Base-by-base conservation (phyloP, 1,140 invertebrate genomes). In the Glossosoma conforme region DNA sequence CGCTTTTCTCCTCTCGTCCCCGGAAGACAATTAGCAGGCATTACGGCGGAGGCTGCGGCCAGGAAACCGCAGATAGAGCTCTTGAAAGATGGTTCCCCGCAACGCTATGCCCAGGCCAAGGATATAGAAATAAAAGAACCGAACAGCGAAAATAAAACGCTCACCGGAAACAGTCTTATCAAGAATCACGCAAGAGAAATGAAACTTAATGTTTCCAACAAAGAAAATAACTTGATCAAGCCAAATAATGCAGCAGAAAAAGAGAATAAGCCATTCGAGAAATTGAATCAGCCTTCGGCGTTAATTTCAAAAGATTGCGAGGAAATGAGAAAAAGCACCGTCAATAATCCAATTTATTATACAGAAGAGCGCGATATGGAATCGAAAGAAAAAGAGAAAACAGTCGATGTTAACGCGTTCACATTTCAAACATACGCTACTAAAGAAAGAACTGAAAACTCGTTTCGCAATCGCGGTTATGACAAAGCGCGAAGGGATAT, bases 21-120 rank as follows among this genome's bases (percentile, higher is more conserved):
- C 36, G 54, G 35, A 43, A 56, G 49, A 56, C 54, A 56, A 56
- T 56, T 56, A 56, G 44, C 40, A 48, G 54, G 52, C 45, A 51
- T 56, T 56, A 56, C 38, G 19, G 32, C 17, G 3, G 42, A 44
- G 40, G 41, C 49, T 32, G 49, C 45, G 42, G 44, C 54, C 50
- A 51, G 43, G 35, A 51, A 30, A 33, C 22, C 18, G 13, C 28
- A 9, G 40, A 38, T 37, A 46, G 43, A 38, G 24, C 18, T 49
- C 30, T 45, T 56, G 54, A 56, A 52, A 56, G 52, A 56, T 52
- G 49, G 44, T 40, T 21, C 38, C 21, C 30, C 36, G 45, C 49
- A 52, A 52, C 54, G 54, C 42, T 36, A 56, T 36, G 52, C 21
- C 40, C 18, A 17, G 20, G 28, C 35, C 19, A 24, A 35, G 19